Base-by-base conservation (phyloP, 2,797 vertebrate species). In the Rhincodon typus region DNA sequence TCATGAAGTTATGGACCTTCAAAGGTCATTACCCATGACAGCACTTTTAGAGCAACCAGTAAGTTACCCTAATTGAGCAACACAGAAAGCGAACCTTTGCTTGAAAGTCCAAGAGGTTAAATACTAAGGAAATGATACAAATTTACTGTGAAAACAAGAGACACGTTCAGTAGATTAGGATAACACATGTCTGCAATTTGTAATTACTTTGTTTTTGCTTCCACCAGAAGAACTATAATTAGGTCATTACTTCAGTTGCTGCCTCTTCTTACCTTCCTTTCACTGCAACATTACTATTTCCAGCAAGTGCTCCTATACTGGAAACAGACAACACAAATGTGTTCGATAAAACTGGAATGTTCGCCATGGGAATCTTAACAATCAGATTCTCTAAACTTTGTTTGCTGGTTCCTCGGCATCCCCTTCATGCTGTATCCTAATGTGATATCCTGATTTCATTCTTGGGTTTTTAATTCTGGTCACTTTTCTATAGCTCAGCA, bases 171-270 rank as follows among this genome's bases (percentile, higher is more conserved):
- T 50, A 95, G 42, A 95, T 95, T 95, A 95, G 94, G 94, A 95
- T 95, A 95, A 95, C 69, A 72, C 94, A 74, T 53, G 67, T 95
- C 94, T 95, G 94, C 74, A 95, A 72, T 95, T 74, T 77, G 69
- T 95, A 95, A 95, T 95, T 95, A 95, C 94, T 74, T 95, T 95
- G 94, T 95, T 95, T 95, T 95, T 77, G 30, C 94, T 95, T 95
- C 94, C 74, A 77, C 50, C 69, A 77, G 50, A 77, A 72, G 38
- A 74, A 95, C 72, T 95, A 95, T 95, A 95, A 95, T 95, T 95
- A n/a, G 94, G 69, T 77, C 70, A 95, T 95, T 95, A 95, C 69
- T 95, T 77, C 70, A 95, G 50, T 27, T n/a, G 70, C 70, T 95
- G 70, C 94, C 94, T 77, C 46, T 10, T 77, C 94, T 95, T 74